A percentile compares a stretch with the other conserved stretches of the same genome.
Evolutionary conservation across 2,888 invertebrate genomes (phyloP).

Genomic region (Amphimallon solstitiale): DNA sequence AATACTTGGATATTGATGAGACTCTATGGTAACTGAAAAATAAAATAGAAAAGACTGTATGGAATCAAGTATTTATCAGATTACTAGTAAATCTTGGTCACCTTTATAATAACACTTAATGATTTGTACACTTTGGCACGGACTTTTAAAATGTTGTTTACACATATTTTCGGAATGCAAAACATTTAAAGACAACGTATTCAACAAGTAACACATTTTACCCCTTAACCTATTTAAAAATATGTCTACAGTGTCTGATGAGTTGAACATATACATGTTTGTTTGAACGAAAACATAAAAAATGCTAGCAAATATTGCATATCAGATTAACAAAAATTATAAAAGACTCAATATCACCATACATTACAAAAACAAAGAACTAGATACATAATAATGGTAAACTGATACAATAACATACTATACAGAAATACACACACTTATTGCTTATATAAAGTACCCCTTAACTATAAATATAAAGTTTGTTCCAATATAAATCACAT

Average conservation of each 20-base stretch:
- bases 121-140: conserved; percentile 37
- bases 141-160: conserved; percentile 19
- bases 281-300: too few species aligned
- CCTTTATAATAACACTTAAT: neutral
- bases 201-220: neutral
- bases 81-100: neutral
- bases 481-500: too few species aligned
- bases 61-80: too few species aligned
- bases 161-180: conserved; percentile 22
- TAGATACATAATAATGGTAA: too few species aligned
- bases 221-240: neutral
- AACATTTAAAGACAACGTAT: neutral
- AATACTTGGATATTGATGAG: conserved; percentile 9
- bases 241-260: neutral
- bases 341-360: too few species aligned
- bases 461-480: too few species aligned
- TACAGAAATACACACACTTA: too few species aligned
- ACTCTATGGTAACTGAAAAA: conserved; percentile 17
- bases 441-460: too few species aligned
- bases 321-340: too few species aligned
- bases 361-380: too few species aligned
- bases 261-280: neutral
- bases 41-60: neutral
- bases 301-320: too few species aligned
- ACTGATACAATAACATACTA: too few species aligned